Percentiles rank a stretch among this genome's conserved stretches.
phyloP scores from a whole-genome alignment of 2,888 invertebrate genomes.

The Epirrhoe tristata region DNA sequence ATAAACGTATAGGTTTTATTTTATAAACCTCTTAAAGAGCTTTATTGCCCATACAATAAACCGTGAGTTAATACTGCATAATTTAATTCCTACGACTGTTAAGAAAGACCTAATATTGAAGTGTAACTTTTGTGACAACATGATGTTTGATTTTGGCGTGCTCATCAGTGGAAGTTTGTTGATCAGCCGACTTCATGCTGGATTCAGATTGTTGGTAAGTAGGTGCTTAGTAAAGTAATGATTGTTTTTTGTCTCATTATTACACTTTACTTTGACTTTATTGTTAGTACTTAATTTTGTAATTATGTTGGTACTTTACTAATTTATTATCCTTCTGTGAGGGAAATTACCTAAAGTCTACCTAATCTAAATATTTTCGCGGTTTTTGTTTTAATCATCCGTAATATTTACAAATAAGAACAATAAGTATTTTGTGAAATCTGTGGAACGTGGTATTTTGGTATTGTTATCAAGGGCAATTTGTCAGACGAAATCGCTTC shows the following conservation, averaged over 20 bases:
- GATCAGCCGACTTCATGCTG: slow-evolving; percentile 48
- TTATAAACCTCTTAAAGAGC: no score
- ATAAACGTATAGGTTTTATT: no score
- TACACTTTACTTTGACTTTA: no score
- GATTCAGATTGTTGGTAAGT: slow-evolving; percentile 55
- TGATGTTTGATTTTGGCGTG: slow-evolving; percentile 50
- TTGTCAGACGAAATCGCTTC: slow-evolving; percentile 55
- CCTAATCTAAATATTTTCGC: no score
- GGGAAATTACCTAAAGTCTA: no score
- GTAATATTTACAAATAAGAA: neutral
- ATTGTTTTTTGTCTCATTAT: no score
- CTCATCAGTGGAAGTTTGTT: slow-evolving; percentile 51
- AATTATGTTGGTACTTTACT: no score
- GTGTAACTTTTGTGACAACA: slow-evolving; percentile 25
- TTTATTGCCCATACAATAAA: neutral
- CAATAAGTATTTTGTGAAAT: neutral
- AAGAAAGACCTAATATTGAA: neutral
- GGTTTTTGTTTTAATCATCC: neutral
- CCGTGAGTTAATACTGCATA: neutral
- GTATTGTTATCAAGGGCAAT: slow-evolving; percentile 26
- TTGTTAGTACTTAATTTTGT: no score
- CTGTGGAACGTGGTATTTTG: slow-evolving; percentile 12
- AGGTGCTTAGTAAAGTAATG: neutral
- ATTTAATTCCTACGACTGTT: neutral
- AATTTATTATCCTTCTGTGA: no score